A percentile compares a stretch with the other conserved stretches of the same genome.
phyloP scores from a whole-genome alignment of 2,113 vertebrate genomes.

The Manacus vitellinus region DNA sequence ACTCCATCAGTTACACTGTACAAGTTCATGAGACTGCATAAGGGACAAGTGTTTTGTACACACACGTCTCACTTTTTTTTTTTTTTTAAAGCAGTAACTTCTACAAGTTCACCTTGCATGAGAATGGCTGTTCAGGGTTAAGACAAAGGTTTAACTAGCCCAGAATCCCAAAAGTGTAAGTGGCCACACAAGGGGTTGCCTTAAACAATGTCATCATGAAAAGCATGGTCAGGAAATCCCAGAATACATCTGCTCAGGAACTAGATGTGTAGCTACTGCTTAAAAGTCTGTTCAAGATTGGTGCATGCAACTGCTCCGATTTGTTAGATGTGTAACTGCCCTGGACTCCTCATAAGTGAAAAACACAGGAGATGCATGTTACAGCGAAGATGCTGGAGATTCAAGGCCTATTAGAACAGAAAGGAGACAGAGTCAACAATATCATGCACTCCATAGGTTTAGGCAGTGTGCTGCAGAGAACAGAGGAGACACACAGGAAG shows the following conservation, averaged over 20 bases:
- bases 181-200: not conserved
- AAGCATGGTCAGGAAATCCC: not conserved
- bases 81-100: not conserved
- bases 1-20: not conserved
- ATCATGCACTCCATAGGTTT: accelerated
- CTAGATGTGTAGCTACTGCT: not conserved
- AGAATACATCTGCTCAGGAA: not conserved
- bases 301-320: not conserved
- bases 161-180: not conserved
- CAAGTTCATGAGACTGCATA: not conserved
- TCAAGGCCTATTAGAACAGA: not conserved
- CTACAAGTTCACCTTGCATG: not conserved
- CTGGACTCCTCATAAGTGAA: not conserved
- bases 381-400: not conserved
- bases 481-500: not conserved
- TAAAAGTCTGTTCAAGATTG: not conserved
- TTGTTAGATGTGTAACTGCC: not conserved
- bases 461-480: not conserved
- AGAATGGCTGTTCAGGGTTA: not conserved
- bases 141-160: not conserved
- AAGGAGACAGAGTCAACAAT: not conserved
- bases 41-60: not conserved
- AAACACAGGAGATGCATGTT: not conserved
- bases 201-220: not conserved
- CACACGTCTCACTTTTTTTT: accelerated